A percentile compares a stretch with the other conserved stretches of the same genome.
Evolutionary conservation across 2,113 vertebrate species (phyloP).

Genomic region (Apteryx mantelli): DNA sequence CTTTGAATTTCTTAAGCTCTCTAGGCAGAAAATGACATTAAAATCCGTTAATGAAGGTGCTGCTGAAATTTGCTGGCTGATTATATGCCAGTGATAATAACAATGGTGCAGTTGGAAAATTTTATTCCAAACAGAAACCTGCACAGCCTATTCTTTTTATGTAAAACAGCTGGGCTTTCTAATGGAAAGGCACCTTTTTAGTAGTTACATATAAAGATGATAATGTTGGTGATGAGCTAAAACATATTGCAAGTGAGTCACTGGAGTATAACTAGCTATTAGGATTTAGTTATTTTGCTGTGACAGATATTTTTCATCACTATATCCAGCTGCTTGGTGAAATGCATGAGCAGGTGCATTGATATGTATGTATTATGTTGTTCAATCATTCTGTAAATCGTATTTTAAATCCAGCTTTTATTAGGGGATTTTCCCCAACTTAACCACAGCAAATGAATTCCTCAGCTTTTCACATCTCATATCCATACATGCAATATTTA

Average conservation of each 20-base stretch:
- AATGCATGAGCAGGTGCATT: neutral
- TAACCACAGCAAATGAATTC: neutral
- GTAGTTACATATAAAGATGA: neutral
- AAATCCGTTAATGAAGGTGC: neutral
- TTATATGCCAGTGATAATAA: neutral
- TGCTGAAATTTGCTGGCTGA: neutral
- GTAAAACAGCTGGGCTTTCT: neutral
- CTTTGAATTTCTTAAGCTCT: neutral
- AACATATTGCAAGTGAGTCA: neutral
- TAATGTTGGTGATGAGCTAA: neutral
- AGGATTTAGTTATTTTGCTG: neutral
- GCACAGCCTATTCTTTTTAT: neutral
- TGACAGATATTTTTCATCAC: neutral
- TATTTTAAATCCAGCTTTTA: neutral
- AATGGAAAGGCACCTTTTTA: neutral
- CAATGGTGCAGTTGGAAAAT: neutral
- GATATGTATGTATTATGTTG: too few relatives aligned
- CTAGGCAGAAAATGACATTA: neutral
- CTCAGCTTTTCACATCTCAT: neutral
- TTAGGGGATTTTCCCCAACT: neutral
- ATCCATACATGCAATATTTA: neutral
- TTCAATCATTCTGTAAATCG: neutral
- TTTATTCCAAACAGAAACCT: neutral
- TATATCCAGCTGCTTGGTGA: neutral
- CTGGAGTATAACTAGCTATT: neutral